phyloP scores from a whole-genome alignment of 2,888 invertebrate species.

The Noctua pronuba region DNA sequence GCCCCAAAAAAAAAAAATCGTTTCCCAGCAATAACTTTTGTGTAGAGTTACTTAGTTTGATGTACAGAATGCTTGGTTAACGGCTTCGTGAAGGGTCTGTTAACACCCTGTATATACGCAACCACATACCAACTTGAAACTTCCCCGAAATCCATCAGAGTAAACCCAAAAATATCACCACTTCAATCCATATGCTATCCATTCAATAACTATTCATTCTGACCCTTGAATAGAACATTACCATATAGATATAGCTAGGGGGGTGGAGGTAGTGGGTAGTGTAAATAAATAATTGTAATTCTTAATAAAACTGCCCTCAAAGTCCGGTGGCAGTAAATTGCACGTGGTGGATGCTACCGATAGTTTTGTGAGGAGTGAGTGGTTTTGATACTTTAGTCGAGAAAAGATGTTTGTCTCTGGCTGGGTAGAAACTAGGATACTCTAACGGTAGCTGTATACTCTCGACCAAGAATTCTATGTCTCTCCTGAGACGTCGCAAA shows the following conservation, averaged over 20 bases:
- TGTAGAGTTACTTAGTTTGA: too few relatives aligned
- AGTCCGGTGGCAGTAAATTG: constrained; percentile 79
- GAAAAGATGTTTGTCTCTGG: neutral
- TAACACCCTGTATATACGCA: too few relatives aligned
- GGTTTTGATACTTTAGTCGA: constrained; percentile 73
- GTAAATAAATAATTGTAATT: constrained; percentile 89
- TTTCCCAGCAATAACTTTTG: too few relatives aligned
- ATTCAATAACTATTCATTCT: constrained; percentile 58
- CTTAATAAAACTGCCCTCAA: constrained; percentile 87
- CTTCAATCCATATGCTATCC: constrained; percentile 39
- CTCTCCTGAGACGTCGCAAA: neutral
- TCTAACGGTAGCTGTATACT: neutral
- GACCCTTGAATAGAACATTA: constrained; percentile 69
- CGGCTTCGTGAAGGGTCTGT: too few relatives aligned
- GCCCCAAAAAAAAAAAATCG: too few relatives aligned
- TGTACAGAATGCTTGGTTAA: too few relatives aligned
- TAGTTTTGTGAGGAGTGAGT: constrained; percentile 57
- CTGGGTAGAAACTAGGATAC: neutral
- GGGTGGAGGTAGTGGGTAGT: constrained; percentile 68
- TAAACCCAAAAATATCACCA: constrained; percentile 18
- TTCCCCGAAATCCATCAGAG: neutral
- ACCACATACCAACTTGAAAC: neutral
- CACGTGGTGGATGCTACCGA: constrained; percentile 78
- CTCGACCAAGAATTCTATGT: neutral
- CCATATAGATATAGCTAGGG: constrained; percentile 69